Base-by-base conservation (phyloP, 2,888 invertebrate species). In the Conomelus anceps region DNA sequence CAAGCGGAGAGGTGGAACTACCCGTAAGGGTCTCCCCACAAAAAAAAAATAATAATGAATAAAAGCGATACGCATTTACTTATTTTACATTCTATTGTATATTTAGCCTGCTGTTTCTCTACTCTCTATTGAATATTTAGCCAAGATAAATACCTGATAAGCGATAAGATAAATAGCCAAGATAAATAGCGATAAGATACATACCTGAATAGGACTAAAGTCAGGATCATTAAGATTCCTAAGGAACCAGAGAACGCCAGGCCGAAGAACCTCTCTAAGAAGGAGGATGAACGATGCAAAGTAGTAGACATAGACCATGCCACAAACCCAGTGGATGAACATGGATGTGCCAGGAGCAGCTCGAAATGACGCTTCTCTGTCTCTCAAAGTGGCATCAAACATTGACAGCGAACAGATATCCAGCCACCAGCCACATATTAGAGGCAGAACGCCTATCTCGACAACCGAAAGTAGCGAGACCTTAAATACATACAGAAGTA, bases 271-370 rank as follows among this genome's bases (percentile, higher is more conserved):
- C 94, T 99, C 99, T 89, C 99, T 94, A 23, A 99, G 93, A 1
- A 99, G 94, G 22, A 98, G 94, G 85, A 99, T 97, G 93, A 98
- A 99, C 0, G 99, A 99, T 9, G 99, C 99, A 93, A 99, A 99
- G 94, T 99, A 99, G 93, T 99, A 99, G 20, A 99, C 99, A 93
- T 99, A 99, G 34, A 98, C 97, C 99, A 99, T 99, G 90, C 99
- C 99, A 9, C 99, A 98, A 84, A 99, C 95, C 99, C 99, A 99
- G 93, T 99, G 99, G 89, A 99, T 97, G 93, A 99, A 99, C 95
- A 99, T 97, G 0, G 98, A 98, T 0, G 99, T 99, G 92, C 98
- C 98, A 0, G 99, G 99, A 0, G 99, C 98, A 20, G 91, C 90
- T 22, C 96, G 96, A 92, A 99, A 98, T 91, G 97, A 98, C 0